Base-by-base conservation (phyloP, 1,140 invertebrate species). In the Ylistrum balloti region DNA sequence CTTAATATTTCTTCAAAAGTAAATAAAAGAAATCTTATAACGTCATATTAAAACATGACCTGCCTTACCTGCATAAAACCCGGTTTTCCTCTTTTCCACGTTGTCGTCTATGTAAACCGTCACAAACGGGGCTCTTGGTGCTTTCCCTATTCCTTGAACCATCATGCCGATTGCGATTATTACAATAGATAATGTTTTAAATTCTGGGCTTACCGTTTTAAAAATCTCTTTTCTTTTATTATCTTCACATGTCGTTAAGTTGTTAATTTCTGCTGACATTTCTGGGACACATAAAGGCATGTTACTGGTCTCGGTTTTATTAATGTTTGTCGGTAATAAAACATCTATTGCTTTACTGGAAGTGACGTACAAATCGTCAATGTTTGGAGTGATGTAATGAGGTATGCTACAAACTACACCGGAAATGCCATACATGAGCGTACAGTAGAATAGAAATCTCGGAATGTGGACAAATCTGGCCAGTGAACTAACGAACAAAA, bases 51-150 rank as follows among this genome's bases (percentile, higher is more conserved):
- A n/a, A n/a, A n/a, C n/a, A n/a, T n/a, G n/a, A n/a, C n/a, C n/a
- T n/a, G n/a, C 20, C 91, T 89, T 38, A 93, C 93, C 93, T 28
- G 92, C 13, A 89, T 92, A 93, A 28, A 92, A 85, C 5, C 92
- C 90, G 3, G 93, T 92, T 90, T 93, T 92, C 17, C 93, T 93
- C 56, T 92, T 91, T 22, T 92, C 87, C 11, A 91, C 93, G 88
- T 93, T 94, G 45, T 94, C 93, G 56, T 94, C 94, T 32, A 94
- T 86, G 85, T 93, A 94, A 0, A 91, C 92, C 0, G 91, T 88
- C 10, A 93, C 32, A 32, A 92, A 90, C 0, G 94, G 88, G 0
- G 86, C 38, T 33, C 94, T 88, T 0, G 92, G 92, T 1, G 94
- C 91, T 88, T 94, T 94, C 33, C 90, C 92, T 13, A 93, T 88